phyloP scores from a whole-genome alignment of 2,888 invertebrate species.

The Papilio gigon region DNA sequence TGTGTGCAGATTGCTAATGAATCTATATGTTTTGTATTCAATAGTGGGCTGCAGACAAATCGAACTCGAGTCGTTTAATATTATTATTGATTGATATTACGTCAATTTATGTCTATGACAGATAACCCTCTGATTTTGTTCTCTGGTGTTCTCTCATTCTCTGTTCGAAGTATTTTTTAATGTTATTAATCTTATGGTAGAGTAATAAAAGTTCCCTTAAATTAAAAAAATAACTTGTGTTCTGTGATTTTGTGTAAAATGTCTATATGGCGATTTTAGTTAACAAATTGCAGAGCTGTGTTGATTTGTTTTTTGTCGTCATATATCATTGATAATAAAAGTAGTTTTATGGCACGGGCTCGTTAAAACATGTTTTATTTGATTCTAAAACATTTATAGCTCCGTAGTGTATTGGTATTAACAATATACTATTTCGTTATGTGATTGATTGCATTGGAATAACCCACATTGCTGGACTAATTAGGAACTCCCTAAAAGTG shows the following conservation, averaged over 20 bases:
- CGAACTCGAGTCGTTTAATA: too few species aligned
- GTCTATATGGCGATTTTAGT: not conserved
- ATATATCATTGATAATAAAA: constrained; percentile 13
- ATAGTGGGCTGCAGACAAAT: not conserved
- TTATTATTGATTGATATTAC: too few species aligned
- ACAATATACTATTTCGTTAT: constrained; percentile 15
- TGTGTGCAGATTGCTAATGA: constrained; percentile 28
- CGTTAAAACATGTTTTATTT: constrained; percentile 27
- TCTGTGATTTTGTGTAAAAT: too few species aligned
- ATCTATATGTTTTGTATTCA: constrained; percentile 7
- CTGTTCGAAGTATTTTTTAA: not conserved
- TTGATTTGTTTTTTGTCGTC: constrained; percentile 31
- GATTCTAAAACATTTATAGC: constrained; percentile 13
- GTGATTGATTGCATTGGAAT: constrained; percentile 32
- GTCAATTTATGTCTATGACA: too few species aligned
- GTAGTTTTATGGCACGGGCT: constrained; percentile 12
- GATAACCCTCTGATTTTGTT: too few species aligned
- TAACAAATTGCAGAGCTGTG: constrained; percentile 5
- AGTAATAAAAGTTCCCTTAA: too few species aligned
- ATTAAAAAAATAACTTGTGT: too few species aligned
- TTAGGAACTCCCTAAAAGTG: constrained; percentile 27
- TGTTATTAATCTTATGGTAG: too few species aligned
- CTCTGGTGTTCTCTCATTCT: too few species aligned
- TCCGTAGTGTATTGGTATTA: constrained; percentile 7
- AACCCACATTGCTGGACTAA: constrained; percentile 29